Conservation (phyloP, 2,888 invertebrate genomes). For the Chaetogeoica ovagalla region DNA sequence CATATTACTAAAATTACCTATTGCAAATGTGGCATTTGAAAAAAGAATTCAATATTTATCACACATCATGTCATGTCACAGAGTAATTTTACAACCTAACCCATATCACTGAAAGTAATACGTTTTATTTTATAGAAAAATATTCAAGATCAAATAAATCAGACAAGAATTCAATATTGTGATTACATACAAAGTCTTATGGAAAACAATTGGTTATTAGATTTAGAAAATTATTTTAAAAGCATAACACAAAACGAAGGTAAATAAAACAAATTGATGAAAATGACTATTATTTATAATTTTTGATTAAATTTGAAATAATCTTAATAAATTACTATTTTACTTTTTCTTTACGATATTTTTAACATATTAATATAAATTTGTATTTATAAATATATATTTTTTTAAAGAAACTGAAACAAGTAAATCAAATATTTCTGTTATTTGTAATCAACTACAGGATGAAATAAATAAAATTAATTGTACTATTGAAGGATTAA, state of each 20-base stretch:
- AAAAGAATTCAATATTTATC: too few species aligned
- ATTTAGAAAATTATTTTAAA: not conserved
- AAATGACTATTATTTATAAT: not conserved
- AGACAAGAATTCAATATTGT: slow-evolving; percentile 3
- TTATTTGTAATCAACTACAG: not conserved
- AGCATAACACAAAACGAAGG: not conserved
- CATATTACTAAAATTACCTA: too few species aligned
- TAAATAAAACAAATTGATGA: not conserved
- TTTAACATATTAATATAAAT: not conserved
- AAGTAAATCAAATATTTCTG: not conserved
- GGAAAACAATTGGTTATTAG: slow-evolving; percentile 16
- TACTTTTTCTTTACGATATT: not conserved
- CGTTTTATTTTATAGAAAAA: slow-evolving; percentile 5
- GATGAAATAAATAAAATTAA: slow-evolving; percentile 1
- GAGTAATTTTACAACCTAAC: not conserved
- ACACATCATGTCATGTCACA: not conserved
- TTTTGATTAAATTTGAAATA: not conserved
- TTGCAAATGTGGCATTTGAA: too few species aligned
- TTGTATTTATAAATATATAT: not conserved
- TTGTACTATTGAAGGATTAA: not conserved
- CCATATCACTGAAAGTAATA: not conserved
- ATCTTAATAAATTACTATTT: not conserved
- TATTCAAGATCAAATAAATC: not conserved
- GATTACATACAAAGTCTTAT: slow-evolving; percentile 10
- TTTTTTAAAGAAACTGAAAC: slow-evolving; percentile 20